phyloP scores from a whole-genome alignment of 2,113 vertebrate species.

The Sturnira hondurensis region DNA sequence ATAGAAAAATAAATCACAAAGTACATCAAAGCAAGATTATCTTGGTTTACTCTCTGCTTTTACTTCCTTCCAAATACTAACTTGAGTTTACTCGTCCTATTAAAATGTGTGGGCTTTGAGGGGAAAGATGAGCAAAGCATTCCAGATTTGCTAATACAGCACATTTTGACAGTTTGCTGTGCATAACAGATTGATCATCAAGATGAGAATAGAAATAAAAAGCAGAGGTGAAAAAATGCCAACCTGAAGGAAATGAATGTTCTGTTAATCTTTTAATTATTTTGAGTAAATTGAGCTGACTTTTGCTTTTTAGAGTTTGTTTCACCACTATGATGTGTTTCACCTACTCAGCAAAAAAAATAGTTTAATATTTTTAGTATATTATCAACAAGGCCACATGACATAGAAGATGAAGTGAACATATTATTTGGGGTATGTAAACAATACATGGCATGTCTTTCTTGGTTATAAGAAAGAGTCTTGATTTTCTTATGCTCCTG shows the following conservation, averaged over 20 bases:
- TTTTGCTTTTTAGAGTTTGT: slow-evolving; percentile 45
- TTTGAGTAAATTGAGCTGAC: slow-evolving; percentile 40
- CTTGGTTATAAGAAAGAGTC: neutral
- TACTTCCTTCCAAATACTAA: slow-evolving; percentile 19
- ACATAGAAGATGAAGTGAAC: neutral
- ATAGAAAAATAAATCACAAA: neutral
- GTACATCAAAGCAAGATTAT: slow-evolving; percentile 38
- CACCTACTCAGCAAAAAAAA: slow-evolving; percentile 27
- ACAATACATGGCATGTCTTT: neutral
- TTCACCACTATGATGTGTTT: neutral
- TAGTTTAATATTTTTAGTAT: neutral
- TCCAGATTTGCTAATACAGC: neutral
- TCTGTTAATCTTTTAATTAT: slow-evolving; percentile 58
- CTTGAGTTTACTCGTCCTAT: neutral
- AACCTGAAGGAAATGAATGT: slow-evolving; percentile 20
- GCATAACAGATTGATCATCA: slow-evolving; percentile 28
- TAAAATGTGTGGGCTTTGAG: slow-evolving; percentile 1
- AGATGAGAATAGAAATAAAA: slow-evolving; percentile 39
- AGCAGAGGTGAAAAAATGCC: slow-evolving; percentile 5
- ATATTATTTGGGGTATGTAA: neutral
- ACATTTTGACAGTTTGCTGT: slow-evolving; percentile 40
- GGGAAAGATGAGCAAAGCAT: neutral
- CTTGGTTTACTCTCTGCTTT: neutral
- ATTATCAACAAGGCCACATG: neutral
- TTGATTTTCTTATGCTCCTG: neutral